Percentiles rank a stretch among this genome's conserved stretches.
Conservation (phyloP, 2,797 vertebrate genomes). For the Alca torda region DNA sequence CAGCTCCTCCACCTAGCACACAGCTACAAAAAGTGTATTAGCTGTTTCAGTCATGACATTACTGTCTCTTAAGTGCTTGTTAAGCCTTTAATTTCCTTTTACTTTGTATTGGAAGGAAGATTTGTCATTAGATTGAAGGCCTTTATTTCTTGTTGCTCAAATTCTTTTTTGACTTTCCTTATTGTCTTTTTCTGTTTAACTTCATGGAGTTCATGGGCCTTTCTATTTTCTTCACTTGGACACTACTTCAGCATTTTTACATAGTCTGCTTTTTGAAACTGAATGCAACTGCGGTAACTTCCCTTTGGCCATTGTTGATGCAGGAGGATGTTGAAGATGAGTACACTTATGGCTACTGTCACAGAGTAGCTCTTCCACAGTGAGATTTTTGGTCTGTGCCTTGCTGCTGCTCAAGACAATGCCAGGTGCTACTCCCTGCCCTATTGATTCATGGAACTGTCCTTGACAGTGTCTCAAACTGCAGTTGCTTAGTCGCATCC, state of each 20-base stretch:
- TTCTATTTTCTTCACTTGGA: neutral
- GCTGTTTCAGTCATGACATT: neutral
- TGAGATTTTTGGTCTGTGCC: neutral
- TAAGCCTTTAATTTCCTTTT: neutral
- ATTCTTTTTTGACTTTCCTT: neutral
- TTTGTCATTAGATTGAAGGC: neutral
- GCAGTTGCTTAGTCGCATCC: neutral
- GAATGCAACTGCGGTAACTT: neutral
- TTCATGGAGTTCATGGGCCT: neutral
- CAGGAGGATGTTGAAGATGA: neutral
- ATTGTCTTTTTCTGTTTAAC: neutral
- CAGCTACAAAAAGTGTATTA: neutral
- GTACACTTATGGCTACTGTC: neutral
- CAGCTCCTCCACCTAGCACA: neutral
- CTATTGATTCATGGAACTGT: neutral
- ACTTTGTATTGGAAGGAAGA: neutral
- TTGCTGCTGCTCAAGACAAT: neutral
- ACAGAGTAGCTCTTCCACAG: neutral
- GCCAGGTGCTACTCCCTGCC: neutral
- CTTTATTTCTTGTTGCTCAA: neutral
- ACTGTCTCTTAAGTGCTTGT: neutral
- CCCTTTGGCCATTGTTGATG: neutral
- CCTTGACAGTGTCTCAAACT: neutral
- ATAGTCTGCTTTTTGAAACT: neutral
- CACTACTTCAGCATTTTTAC: neutral